Base-by-base conservation (phyloP, 2,797 vertebrate species). In the Pagetopsis macropterus region DNA sequence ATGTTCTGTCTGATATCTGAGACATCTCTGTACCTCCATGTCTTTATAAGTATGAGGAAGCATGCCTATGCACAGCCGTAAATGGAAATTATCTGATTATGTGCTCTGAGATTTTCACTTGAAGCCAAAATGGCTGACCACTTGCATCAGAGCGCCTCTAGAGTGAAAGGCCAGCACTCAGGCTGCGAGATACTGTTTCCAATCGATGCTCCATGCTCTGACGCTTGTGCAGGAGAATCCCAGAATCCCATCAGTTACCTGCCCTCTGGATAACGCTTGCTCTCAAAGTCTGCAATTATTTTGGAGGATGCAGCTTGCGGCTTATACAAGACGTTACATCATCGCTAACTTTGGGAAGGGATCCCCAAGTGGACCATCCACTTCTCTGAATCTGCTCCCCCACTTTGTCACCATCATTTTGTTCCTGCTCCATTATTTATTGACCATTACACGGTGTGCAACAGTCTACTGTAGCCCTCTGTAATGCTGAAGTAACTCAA, bases 401-500 rank as follows among this genome's bases (percentile, higher is more conserved):
- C 81, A 79, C 74, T 87, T 90, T 84, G 70, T 60, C 54, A 74
- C 49, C 5, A 5, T 60, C 59, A 72, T 83, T 67, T 68, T 66
- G 48, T 64, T 14, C 46, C 63, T 82, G 65, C 65, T 92, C 54
- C 83, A 87, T 91, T 89, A 92, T 90, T 91, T 83, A 92, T 89
- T 72, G 82, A 78, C 74, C 78, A 80, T 74, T 72, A 76, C 75
- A 75, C 74, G 54, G 72, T 60, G 45, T 79, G 69, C 44, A 84
- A 61, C 43, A 63, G 68, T 70, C 65, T 72, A 54, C 58, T 73
- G 43, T 73, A 76, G 72, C 73, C 72, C 63, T 76, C 55, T 57
- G 82, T 57, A 73, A 71, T 85, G 70, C 60, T 77, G 31, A 72
- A 70, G 49, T 61, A 83, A 87, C 60, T 76, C 69, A 72, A 66